A percentile compares a stretch with the other conserved stretches of the same genome.
These are phyloP conservation scores for Aldrovandia affinis DNA, from an alignment of 2,797 vertebrate species.

Conservation along the genomic window DNA sequence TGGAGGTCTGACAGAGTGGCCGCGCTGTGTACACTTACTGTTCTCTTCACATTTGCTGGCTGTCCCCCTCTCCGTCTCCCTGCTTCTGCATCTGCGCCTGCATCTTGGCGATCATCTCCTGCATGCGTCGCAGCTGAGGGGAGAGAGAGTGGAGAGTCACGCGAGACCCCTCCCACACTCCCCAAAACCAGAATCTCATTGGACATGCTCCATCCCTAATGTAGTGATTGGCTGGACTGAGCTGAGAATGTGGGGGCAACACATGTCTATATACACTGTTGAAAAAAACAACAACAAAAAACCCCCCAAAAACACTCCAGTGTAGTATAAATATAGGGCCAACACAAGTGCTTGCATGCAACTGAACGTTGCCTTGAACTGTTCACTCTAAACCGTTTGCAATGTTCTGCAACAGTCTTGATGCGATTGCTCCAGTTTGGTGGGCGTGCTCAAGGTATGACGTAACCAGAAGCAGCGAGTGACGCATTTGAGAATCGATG, in stretches of 20 bases:
- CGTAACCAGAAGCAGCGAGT: too few species aligned
- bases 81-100: slow-evolving; percentile 97
- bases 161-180: not conserved
- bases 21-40: slow-evolving; percentile 41
- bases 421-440: too few species aligned
- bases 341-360: too few species aligned
- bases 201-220: not conserved
- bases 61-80: slow-evolving; percentile 78
- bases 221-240: not conserved
- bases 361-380: too few species aligned
- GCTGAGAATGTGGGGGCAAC: not conserved
- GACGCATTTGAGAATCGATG: too few species aligned
- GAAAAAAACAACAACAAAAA: too few species aligned
- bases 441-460: too few species aligned
- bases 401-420: too few species aligned
- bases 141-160: not conserved
- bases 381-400: too few species aligned
- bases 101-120: slow-evolving; percentile 98
- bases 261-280: slow-evolving; percentile 20
- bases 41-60: slow-evolving; percentile 66
- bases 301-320: too few species aligned
- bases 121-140: slow-evolving; percentile 91
- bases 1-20: not conserved
- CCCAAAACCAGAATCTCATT: not conserved
- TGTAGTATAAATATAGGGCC: too few species aligned